Evolutionary conservation across 2,113 vertebrate genomes (phyloP).

Genomic region (Rhinichthys klamathensis): DNA sequence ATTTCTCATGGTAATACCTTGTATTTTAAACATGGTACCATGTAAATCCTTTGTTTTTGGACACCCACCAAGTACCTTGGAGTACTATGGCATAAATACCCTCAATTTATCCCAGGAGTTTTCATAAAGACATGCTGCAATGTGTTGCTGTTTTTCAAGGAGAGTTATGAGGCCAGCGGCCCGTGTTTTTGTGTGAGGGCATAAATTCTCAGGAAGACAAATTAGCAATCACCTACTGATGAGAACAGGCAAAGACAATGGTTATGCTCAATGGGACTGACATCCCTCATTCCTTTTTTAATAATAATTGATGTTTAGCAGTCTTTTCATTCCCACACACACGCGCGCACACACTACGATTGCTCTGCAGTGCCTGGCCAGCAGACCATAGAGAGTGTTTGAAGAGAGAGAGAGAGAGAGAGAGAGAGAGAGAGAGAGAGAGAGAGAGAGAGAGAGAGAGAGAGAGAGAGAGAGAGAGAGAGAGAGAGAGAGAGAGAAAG

Average conservation of each 20-base stretch:
- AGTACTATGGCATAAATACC: neutral
- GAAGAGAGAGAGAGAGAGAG: constrained; percentile 21
- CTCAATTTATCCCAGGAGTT: neutral
- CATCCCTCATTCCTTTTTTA: neutral
- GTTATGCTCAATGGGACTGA: neutral
- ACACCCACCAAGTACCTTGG: neutral
- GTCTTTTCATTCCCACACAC: constrained; percentile 11
- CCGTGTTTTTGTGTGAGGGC: neutral
- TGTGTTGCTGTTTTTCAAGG: constrained; percentile 19
- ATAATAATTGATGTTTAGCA: neutral
- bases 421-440: constrained; percentile 34
- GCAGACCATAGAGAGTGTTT: constrained; percentile 36
- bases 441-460: constrained; percentile 22
- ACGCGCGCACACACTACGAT: constrained; percentile 22
- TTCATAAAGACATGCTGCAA: constrained; percentile 18
- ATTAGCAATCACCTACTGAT: neutral
- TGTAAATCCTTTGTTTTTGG: neutral
- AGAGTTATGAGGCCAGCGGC: neutral
- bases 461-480: constrained; percentile 38
- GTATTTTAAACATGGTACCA: neutral
- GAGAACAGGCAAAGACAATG: neutral
- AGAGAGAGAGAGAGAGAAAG: constrained; percentile 26
- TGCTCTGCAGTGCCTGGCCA: constrained; percentile 46
- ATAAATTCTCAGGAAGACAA: constrained; percentile 11
- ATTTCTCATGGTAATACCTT: neutral